These are phyloP conservation scores for Trichopria drosophilae DNA, from an alignment of 2,888 invertebrate genomes.

Conservation along the genomic window DNA sequence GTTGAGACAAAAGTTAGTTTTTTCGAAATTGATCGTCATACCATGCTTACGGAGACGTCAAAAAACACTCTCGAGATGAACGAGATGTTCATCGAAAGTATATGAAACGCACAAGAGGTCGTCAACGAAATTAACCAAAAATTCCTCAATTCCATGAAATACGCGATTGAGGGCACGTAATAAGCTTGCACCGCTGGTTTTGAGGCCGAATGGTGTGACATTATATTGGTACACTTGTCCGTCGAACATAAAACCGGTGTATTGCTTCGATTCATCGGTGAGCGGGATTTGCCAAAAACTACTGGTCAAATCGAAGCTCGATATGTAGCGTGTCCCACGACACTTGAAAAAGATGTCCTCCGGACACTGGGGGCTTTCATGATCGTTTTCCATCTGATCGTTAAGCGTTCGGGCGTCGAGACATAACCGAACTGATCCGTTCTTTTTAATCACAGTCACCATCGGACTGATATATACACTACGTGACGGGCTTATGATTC, in stretches of 20 bases:
- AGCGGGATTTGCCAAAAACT: no score
- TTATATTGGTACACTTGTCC: no score
- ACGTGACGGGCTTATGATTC: no score
- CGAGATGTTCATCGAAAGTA: neutral
- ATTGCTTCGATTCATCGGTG: no score
- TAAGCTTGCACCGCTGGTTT: neutral
- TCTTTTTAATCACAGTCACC: neutral
- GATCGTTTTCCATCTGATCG: neutral
- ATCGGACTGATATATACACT: neutral
- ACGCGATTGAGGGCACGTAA: neutral
- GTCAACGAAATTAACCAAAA: neutral
- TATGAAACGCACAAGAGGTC: neutral
- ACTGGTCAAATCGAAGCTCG: no score
- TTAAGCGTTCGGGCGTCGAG: neutral
- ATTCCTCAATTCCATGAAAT: neutral
- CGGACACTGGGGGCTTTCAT: neutral
- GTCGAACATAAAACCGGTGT: no score
- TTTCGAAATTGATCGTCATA: conserved; percentile 32
- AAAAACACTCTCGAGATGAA: no score
- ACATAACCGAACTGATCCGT: neutral
- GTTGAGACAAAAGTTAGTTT: conserved; percentile 32
- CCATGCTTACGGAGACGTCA: conserved; percentile 23
- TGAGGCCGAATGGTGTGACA: no score
- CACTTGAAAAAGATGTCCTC: neutral
- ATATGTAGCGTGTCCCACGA: no score